A percentile compares a stretch with the other conserved stretches of the same genome.
These are phyloP conservation scores for Osmoderma eremita DNA, from an alignment of 2,888 invertebrate species.

Conservation along the genomic window DNA sequence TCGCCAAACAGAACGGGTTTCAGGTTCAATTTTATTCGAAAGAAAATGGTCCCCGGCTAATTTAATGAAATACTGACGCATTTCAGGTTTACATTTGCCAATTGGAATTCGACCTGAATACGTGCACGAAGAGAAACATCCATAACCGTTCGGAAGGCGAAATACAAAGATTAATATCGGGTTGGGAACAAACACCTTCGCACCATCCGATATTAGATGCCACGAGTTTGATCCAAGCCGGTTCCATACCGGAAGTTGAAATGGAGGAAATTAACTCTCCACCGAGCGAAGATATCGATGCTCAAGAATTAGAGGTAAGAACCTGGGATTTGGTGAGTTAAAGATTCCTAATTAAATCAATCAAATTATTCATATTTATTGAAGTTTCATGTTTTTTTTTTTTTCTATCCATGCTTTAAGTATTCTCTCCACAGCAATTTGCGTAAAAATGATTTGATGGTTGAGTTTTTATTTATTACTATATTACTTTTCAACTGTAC, in stretches of 20 bases:
- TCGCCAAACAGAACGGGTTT: slow-evolving; percentile 85
- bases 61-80: no score
- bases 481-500: slow-evolving; percentile 33
- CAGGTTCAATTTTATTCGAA: slow-evolving; percentile 68
- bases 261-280: slow-evolving; percentile 72
- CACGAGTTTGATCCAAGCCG: slow-evolving; percentile 83
- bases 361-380: not conserved
- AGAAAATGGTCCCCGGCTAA: not conserved
- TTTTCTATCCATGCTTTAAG: slow-evolving; percentile 32
- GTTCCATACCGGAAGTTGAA: slow-evolving; percentile 83
- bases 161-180: slow-evolving; percentile 75
- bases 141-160: slow-evolving; percentile 84
- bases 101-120: slow-evolving; percentile 81
- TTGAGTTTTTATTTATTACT: slow-evolving; percentile 36
- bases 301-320: slow-evolving; percentile 63
- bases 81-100: slow-evolving; percentile 89
- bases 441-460: slow-evolving; percentile 29
- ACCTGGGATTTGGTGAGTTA: slow-evolving; percentile 37
- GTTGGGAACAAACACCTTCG: slow-evolving; percentile 83
- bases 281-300: slow-evolving; percentile 64
- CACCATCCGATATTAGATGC: slow-evolving; percentile 86
- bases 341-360: slow-evolving; percentile 9
- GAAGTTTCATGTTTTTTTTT: slow-evolving; percentile 21
- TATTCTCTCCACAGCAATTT: slow-evolving; percentile 42
- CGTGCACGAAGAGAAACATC: slow-evolving; percentile 84